phyloP scores from a whole-genome alignment of 2,888 invertebrate genomes.

The Drosophila fulvimacula region DNA sequence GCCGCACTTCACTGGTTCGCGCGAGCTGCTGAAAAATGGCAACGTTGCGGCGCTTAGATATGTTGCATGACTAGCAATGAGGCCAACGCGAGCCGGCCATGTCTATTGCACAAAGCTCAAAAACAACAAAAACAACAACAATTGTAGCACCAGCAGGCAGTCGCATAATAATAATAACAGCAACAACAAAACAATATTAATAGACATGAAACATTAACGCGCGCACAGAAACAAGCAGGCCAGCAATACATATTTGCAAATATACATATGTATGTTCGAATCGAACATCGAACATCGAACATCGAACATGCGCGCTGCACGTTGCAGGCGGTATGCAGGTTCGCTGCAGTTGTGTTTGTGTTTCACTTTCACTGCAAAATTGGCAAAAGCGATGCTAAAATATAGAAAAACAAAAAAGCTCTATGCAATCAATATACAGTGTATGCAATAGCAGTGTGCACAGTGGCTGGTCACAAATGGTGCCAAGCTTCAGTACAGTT shows the following conservation, averaged over 20 bases:
- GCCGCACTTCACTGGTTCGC: conserved; percentile 49
- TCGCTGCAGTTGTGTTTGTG: conserved; percentile 36
- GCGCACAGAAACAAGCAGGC: conserved; percentile 49
- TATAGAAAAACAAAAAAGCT: conserved; percentile 19
- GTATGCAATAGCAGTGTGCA: no score
- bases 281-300: conserved; percentile 50
- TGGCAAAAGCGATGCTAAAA: conserved; percentile 50
- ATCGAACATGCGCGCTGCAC: conserved; percentile 40
- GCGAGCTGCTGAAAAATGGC: conserved; percentile 56
- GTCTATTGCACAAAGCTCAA: conserved; percentile 43
- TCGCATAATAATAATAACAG: conserved; percentile 65
- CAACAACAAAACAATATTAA: conserved; percentile 66
- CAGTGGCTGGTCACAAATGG: conserved; percentile 25
- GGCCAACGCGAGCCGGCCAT: conserved; percentile 57
- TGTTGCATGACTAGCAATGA: conserved; percentile 65
- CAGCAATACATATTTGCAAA: conserved; percentile 36
- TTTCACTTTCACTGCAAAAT: conserved; percentile 72
- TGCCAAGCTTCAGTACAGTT: background rate
- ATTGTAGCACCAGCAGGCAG: conserved; percentile 27
- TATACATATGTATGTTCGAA: conserved; percentile 37
- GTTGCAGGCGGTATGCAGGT: conserved; percentile 32
- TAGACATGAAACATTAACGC: conserved; percentile 62
- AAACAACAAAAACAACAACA: conserved; percentile 25
- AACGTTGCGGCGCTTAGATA: conserved; percentile 54
- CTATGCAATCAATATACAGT: no score